Evolutionary conservation across 2,113 vertebrate genomes (phyloP).

Genomic region (Xiphorhynchus elegans): DNA sequence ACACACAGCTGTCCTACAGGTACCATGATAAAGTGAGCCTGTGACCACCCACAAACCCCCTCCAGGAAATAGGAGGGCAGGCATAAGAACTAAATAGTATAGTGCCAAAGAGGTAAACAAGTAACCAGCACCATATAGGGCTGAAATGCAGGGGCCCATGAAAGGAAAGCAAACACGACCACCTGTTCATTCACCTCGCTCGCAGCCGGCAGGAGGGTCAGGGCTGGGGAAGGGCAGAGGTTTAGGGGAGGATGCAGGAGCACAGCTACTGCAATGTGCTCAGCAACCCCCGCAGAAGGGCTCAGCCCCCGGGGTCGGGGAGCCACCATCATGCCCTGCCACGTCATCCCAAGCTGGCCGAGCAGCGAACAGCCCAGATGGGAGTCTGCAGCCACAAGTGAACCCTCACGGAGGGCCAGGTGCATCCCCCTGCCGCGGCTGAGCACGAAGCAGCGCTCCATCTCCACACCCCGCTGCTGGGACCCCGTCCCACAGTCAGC

Average conservation of each 20-base stretch:
- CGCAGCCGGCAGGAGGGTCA: accelerated
- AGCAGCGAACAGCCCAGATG: neutral
- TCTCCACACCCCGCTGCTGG: neutral
- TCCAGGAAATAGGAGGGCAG: neutral
- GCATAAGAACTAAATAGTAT: accelerated
- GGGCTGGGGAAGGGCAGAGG: neutral
- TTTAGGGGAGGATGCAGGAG: neutral
- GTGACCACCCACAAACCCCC: neutral
- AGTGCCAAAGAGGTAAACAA: neutral
- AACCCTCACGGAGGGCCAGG: neutral
- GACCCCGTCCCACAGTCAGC: neutral
- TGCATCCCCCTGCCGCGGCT: accelerated
- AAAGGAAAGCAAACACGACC: neutral
- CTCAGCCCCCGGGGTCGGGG: neutral
- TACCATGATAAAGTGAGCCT: accelerated
- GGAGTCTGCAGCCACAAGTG: neutral
- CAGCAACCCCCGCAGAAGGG: neutral
- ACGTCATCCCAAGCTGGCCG: accelerated
- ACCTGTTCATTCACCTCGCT: neutral
- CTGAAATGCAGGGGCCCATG: neutral
- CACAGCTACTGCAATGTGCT: neutral
- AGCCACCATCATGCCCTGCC: neutral
- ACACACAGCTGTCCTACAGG: accelerated
- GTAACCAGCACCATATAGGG: neutral
- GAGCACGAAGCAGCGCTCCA: neutral